These are phyloP conservation scores for Apamea monoglypha DNA, from an alignment of 2,888 invertebrate genomes.

Conservation along the genomic window DNA sequence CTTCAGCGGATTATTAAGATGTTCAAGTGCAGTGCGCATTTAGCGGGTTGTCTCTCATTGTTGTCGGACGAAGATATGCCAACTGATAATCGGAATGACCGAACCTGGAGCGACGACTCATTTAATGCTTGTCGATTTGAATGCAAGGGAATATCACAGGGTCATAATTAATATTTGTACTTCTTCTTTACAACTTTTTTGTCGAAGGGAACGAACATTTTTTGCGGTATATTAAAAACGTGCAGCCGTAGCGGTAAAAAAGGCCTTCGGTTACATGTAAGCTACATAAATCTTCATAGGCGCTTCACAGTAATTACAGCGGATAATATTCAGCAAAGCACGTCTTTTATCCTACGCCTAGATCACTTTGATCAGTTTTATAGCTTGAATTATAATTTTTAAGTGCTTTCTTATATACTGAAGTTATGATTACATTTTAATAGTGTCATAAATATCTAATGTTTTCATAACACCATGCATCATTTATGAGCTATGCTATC, in stretches of 20 bases:
- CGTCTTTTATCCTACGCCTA: slow-evolving; percentile 45
- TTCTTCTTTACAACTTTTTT: slow-evolving; percentile 52
- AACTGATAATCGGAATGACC: slow-evolving; percentile 83
- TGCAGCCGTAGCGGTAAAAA: slow-evolving; percentile 14
- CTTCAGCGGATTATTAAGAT: slow-evolving; percentile 87
- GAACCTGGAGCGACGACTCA: slow-evolving; percentile 82
- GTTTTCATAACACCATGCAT: slow-evolving; percentile 74
- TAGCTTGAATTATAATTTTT: slow-evolving; percentile 52
- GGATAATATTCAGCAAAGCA: slow-evolving; percentile 34
- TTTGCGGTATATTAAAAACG: slow-evolving; percentile 30
- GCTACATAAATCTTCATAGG: slow-evolving; percentile 26
- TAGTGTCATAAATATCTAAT: slow-evolving; percentile 70
- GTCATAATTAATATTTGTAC: slow-evolving; percentile 70
- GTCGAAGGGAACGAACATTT: slow-evolving; percentile 8
- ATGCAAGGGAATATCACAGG: slow-evolving; percentile 65
- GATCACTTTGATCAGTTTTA: slow-evolving; percentile 48
- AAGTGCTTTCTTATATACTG: slow-evolving; percentile 44
- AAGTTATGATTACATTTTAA: slow-evolving; percentile 66
- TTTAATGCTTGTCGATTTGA: slow-evolving; percentile 88
- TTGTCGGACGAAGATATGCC: slow-evolving; percentile 81
- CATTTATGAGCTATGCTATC: slow-evolving; percentile 72
- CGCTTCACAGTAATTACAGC: slow-evolving; percentile 34
- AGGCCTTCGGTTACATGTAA: slow-evolving; percentile 7
- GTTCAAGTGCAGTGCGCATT: slow-evolving; percentile 80
- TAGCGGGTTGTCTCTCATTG: slow-evolving; percentile 83